A percentile compares a stretch with the other conserved stretches of the same genome.
Conservation (phyloP, 1,140 invertebrate species). For the Plutomurus gul region DNA sequence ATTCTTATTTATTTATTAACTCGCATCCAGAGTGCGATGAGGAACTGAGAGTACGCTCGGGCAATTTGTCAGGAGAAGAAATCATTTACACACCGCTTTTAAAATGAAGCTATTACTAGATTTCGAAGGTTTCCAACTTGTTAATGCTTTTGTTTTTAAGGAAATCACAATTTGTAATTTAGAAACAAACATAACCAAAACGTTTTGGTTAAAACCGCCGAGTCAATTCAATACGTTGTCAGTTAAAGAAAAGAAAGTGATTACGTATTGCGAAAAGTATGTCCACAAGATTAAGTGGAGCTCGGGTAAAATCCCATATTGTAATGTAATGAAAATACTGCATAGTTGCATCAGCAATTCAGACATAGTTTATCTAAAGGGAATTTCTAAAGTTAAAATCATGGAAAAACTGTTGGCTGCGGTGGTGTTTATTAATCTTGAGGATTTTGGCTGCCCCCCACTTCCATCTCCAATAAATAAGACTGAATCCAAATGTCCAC, state of each 20-base stretch:
- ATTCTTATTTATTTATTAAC: slow-evolving; percentile 42
- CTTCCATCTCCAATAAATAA: background rate
- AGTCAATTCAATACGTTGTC: background rate
- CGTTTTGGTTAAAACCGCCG: background rate
- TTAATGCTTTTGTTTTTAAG: background rate
- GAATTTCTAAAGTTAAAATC: background rate
- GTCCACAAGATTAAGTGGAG: background rate
- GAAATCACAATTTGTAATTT: background rate
- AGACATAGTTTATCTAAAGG: background rate
- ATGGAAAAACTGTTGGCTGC: background rate
- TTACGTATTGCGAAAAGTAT: background rate
- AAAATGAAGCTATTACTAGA: background rate
- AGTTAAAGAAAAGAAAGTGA: background rate
- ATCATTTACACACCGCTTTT: background rate
- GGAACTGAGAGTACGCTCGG: background rate
- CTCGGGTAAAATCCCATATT: background rate
- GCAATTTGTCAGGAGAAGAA: slow-evolving; percentile 36
- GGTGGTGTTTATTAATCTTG: background rate
- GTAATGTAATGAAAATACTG: background rate
- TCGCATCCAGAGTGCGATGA: slow-evolving; percentile 43
- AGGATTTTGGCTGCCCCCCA: background rate
- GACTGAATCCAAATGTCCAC: background rate
- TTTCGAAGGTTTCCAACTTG: background rate
- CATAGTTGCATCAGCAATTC: background rate
- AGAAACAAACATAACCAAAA: background rate